phyloP scores from a whole-genome alignment of 2,888 invertebrate genomes.

The Cryptocephalus primarius region DNA sequence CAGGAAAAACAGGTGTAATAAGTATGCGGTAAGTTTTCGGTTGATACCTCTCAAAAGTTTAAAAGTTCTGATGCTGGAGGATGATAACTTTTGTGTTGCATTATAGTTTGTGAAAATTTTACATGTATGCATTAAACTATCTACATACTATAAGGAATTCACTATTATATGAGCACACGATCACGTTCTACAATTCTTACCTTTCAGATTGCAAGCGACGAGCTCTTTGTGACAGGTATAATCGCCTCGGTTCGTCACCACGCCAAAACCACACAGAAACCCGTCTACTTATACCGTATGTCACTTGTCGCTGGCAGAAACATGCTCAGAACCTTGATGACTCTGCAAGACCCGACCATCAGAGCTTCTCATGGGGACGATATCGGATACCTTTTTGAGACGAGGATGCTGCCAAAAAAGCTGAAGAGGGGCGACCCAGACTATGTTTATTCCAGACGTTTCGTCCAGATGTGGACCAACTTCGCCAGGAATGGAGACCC shows the following conservation, averaged over 20 bases:
- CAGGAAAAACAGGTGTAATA: neutral
- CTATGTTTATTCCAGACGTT: neutral
- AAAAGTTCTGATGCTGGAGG: too few relatives aligned
- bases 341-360: neutral
- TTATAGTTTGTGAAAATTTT: too few relatives aligned
- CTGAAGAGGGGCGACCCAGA: neutral
- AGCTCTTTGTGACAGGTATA: conserved; percentile 3
- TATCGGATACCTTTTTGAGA: conserved; percentile 8
- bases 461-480: neutral
- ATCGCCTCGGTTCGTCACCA: conserved; percentile 3
- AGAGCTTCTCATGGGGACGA: conserved; percentile 11
- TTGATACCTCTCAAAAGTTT: neutral
- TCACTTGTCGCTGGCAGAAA: conserved; percentile 5
- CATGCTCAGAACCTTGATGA: conserved; percentile 1
- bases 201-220: neutral
- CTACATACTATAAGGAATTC: neutral
- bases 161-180: neutral
- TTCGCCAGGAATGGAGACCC: neutral
- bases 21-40: neutral
- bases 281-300: conserved; percentile 11
- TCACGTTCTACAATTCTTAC: neutral
- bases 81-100: too few relatives aligned
- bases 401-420: neutral
- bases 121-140: neutral
- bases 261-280: conserved; percentile 3